Percentiles rank a stretch among this genome's conserved stretches.
phyloP scores from a whole-genome alignment of 2,797 vertebrate genomes.

The Sylvia borin region DNA sequence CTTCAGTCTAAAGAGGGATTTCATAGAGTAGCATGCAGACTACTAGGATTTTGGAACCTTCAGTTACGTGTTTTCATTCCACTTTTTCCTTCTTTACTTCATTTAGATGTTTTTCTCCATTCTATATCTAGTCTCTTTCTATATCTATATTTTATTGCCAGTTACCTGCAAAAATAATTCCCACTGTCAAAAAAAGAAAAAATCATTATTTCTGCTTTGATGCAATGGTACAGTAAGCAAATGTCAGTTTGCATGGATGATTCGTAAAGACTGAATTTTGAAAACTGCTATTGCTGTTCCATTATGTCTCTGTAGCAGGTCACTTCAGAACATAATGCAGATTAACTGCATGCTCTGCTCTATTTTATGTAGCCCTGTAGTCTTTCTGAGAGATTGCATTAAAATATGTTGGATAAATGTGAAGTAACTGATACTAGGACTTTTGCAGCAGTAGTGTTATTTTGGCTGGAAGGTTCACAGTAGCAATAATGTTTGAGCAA shows the following conservation, averaged over 20 bases:
- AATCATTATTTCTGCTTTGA: neutral
- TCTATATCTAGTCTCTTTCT: too few relatives aligned
- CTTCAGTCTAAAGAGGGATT: neutral
- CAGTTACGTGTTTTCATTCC: neutral
- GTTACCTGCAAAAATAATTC: neutral
- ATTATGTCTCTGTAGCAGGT: neutral
- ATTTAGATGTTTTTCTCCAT: neutral
- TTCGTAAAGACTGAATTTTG: neutral
- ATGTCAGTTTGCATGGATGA: neutral
- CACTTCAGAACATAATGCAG: neutral
- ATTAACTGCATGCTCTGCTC: neutral
- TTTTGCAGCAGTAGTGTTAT: neutral
- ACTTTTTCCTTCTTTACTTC: neutral
- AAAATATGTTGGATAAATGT: neutral
- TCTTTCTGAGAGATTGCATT: neutral
- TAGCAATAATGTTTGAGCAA: neutral
- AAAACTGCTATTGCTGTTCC: neutral
- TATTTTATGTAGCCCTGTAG: neutral
- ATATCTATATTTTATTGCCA: neutral
- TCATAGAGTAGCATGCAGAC: neutral
- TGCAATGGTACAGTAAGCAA: neutral
- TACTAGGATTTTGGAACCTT: neutral
- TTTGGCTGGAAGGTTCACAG: neutral
- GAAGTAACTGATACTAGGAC: neutral
- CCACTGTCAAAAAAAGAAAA: neutral